phyloP scores from a whole-genome alignment of 2,113 vertebrate species.

The Notiomystis cincta region DNA sequence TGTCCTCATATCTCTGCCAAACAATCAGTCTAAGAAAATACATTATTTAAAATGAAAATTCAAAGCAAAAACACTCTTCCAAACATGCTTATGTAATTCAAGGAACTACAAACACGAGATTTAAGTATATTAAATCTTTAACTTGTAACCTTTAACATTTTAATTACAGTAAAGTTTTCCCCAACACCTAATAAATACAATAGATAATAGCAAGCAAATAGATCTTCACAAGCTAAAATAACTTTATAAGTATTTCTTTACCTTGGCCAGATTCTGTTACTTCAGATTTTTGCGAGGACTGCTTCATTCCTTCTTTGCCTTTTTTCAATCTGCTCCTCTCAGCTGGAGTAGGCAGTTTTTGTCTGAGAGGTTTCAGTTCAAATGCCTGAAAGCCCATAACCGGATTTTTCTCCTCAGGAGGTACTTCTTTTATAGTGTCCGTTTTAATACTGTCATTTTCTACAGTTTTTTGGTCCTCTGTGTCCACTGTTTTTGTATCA shows the following conservation, averaged over 20 bases:
- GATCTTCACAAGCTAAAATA: background rate
- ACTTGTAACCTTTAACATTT: background rate
- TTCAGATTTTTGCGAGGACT: slow-evolving; percentile 52
- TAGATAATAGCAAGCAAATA: background rate
- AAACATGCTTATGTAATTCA: background rate
- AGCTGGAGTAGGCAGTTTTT: slow-evolving; percentile 83
- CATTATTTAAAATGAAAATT: background rate
- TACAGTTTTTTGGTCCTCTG: slow-evolving; percentile 63
- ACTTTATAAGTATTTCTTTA: slow-evolving; percentile 35
- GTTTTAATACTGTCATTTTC: slow-evolving; percentile 72
- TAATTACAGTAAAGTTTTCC: background rate
- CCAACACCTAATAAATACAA: background rate
- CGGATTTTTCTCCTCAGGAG: slow-evolving; percentile 75
- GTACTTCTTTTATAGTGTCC: slow-evolving; percentile 53
- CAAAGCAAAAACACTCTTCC: background rate
- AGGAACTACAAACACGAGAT: background rate
- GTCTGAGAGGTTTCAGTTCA: slow-evolving; percentile 91
- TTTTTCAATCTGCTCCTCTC: slow-evolving; percentile 78
- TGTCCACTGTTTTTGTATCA: slow-evolving; percentile 31
- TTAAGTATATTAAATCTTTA: background rate
- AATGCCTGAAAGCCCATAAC: slow-evolving; percentile 90
- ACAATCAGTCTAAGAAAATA: background rate
- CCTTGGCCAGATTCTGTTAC: slow-evolving; percentile 65
- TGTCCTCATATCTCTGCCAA: background rate
- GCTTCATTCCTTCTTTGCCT: slow-evolving; percentile 76